Base-by-base conservation (phyloP, 2,888 invertebrate species). In the Exephanes ischioxanthus region DNA sequence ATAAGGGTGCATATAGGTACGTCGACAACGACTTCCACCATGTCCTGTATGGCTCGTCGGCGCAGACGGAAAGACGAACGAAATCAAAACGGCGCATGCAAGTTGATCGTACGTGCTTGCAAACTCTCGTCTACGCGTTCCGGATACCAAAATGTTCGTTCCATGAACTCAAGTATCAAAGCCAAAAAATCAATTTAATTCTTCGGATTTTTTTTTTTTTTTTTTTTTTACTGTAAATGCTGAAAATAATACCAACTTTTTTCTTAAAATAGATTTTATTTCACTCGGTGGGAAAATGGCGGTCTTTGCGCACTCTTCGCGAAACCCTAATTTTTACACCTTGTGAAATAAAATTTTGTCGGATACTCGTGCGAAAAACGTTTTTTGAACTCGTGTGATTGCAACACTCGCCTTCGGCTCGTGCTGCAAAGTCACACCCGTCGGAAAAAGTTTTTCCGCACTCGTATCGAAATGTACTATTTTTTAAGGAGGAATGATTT, bases 1-100 rank as follows among this genome's bases (percentile, higher is more conserved):
- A 68, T 71, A 71, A 83, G 61, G 61, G 41, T 53, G 26, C 33
- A n/a, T 53, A 19, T 33, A 66, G 26, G 67, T 41, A 55, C 66
- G 55, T 71, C 63, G 72, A 66, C 14, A 55, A 72, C 30, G 71
- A 58, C 70, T n/a, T 55, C 41, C 45, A 70, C 61, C 41, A 53
- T 51, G 61, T 66, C 37, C 51, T 63, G 58, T 48, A 19, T 33
- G 4, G 63, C 45, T 19, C 48, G 3, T 6, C 33, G 73, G 30
- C 45, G 33, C 41, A 48, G n/a, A n/a, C 48, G 48, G 30, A 26
- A 6, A 48, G 75, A 45, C 58, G 37, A 37, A 63, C 11, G 19
- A 9, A 37, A 37, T 2, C 16, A 63, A n/a, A 33, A 63, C 63
- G 7, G 16, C 16, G 19, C 37, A 11, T 67, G 19, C 37, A 22